Base-by-base conservation (phyloP, 2,797 vertebrate species). In the Pterois miles region DNA sequence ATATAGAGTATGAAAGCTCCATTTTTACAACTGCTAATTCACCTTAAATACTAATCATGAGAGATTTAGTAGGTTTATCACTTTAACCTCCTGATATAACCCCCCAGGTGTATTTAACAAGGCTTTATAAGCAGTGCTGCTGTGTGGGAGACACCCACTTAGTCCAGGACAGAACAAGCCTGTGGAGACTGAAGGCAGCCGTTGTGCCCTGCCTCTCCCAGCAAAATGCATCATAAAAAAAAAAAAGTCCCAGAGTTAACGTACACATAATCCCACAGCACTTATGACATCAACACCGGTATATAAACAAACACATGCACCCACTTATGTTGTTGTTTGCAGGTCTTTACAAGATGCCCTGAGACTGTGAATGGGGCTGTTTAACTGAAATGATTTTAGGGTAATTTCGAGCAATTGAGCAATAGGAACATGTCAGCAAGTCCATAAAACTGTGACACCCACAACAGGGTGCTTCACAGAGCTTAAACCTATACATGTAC, bases 391-490 rank as follows among this genome's bases (percentile, higher is more conserved):
- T 78, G 5, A 82, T 79, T 73, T 80, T 3, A 53, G n/a, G 53
- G 77, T 62, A 84, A 91, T 87, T 88, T 80, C 54, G 71, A 62
- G 57, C 71, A 86, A 88, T 85, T 82, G 68, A 66, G 58, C 71
- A 54, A 63, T 56, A 76, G 63, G 38, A 50, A 71, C 70, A 73
- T 67, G 78, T 69, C 76, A 81, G 73, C 77, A 85, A 84, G 69
- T 88, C 74, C 63, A 88, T 89, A 88, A 87, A 91, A 78, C 6
- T 66, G 54, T 74, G 74, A 71, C 73, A 36, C 16, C 53, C 63
- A 27, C 25, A 27, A 27, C 10, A 31, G 31, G 16, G 18, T 46
- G 40, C 20, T 53, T 67, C 56, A 2, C 23, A 46, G 9, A 52
- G 16, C 38, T 25, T 29, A 65, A 10, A 56, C 40, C 7, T 71